Percentiles rank a stretch among this genome's conserved stretches.
phyloP scores from a whole-genome alignment of 1,140 invertebrate species.

The Thereuonema tuberculata region DNA sequence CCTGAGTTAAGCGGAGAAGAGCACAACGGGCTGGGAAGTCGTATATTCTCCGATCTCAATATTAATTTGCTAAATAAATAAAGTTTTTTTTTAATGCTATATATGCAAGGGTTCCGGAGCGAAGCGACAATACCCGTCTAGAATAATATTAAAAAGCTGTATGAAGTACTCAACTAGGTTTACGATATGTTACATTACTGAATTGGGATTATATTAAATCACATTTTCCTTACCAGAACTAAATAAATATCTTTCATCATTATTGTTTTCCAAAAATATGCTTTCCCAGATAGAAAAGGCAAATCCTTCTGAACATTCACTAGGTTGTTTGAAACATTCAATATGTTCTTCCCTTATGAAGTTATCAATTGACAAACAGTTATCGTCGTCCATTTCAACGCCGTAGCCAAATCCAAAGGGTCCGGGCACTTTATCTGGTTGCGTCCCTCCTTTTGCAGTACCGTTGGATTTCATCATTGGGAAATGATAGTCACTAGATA shows the following conservation, averaged over 20 bases:
- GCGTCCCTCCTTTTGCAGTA: background rate
- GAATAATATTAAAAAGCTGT: too few relatives aligned
- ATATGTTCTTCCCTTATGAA: background rate
- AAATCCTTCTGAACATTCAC: slow-evolving; percentile 14
- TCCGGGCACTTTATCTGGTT: background rate
- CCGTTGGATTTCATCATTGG: background rate
- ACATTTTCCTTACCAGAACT: slow-evolving; percentile 6
- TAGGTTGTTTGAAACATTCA: slow-evolving; percentile 14
- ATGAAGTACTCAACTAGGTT: too few relatives aligned
- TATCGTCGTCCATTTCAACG: background rate
- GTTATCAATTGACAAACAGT: background rate
- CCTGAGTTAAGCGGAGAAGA: too few relatives aligned
- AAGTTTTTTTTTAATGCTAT: too few relatives aligned
- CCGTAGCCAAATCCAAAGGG: slow-evolving; percentile 18
- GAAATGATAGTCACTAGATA: slow-evolving; percentile 7
- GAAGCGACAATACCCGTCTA: too few relatives aligned
- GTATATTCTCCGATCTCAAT: too few relatives aligned
- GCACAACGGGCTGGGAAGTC: too few relatives aligned
- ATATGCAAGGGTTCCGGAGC: too few relatives aligned
- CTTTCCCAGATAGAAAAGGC: slow-evolving; percentile 20
- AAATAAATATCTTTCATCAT: background rate
- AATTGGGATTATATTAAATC: too few relatives aligned
- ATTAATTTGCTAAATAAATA: too few relatives aligned
- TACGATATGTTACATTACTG: too few relatives aligned
- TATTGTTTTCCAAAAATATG: slow-evolving; percentile 1